These are phyloP conservation scores for Spea hammondii DNA, from an alignment of 2,797 vertebrate genomes.

Conservation along the genomic window DNA sequence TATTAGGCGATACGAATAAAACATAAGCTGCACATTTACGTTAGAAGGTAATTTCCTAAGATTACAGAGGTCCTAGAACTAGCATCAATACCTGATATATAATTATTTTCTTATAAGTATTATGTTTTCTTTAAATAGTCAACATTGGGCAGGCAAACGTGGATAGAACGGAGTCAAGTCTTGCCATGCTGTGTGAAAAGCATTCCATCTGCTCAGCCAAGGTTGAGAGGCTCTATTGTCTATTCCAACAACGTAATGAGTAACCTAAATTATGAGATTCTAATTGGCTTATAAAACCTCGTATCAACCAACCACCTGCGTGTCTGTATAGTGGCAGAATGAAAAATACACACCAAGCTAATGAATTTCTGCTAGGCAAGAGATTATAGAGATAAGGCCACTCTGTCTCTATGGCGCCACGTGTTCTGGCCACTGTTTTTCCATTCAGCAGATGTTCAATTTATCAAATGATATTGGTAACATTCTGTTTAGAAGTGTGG, in stretches of 20 bases:
- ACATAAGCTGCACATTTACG: too few relatives aligned
- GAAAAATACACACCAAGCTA: slow-evolving; percentile 27
- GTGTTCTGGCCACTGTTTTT: slow-evolving; percentile 17
- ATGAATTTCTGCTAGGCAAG: slow-evolving; percentile 41
- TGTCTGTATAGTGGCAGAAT: slow-evolving; percentile 19
- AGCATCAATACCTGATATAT: too few relatives aligned
- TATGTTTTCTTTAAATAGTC: too few relatives aligned
- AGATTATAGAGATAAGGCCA: slow-evolving; percentile 31
- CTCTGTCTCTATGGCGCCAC: slow-evolving; percentile 22
- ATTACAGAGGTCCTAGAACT: too few relatives aligned
- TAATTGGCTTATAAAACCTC: slow-evolving; percentile 44
- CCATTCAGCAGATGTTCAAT: slow-evolving; percentile 38
- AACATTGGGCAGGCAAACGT: slow-evolving; percentile 36
- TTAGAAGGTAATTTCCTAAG: too few relatives aligned
- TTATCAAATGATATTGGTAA: slow-evolving; percentile 41
- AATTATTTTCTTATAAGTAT: too few relatives aligned
- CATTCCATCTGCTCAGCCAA: slow-evolving; percentile 40
- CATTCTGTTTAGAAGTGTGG: slow-evolving; percentile 37
- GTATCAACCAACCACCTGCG: slow-evolving; percentile 44
- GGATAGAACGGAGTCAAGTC: slow-evolving; percentile 33
- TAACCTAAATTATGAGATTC: slow-evolving; percentile 46
- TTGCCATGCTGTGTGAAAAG: slow-evolving; percentile 46
- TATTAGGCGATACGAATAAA: too few relatives aligned
- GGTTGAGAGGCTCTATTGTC: slow-evolving; percentile 40
- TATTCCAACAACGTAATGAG: slow-evolving; percentile 43